phyloP scores from a whole-genome alignment of 2,113 vertebrate genomes.

The Clarias magur region DNA sequence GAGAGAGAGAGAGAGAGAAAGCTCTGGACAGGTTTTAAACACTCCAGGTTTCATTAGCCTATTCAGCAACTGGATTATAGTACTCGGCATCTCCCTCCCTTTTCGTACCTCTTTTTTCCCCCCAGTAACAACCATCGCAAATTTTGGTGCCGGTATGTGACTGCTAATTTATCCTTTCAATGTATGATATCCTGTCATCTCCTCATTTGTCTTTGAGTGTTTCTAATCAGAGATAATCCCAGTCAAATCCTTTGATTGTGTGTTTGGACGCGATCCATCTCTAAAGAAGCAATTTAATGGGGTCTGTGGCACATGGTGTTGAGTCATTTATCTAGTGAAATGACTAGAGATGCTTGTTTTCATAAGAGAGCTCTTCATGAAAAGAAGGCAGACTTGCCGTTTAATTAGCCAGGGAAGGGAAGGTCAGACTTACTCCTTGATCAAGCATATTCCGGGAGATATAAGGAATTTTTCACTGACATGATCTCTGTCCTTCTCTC shows the following conservation, averaged over 20 bases:
- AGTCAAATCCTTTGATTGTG: conserved; percentile 98
- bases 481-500: conserved; percentile 22
- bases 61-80: conserved; percentile 56
- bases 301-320: conserved; percentile 91
- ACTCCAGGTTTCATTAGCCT: conserved; percentile 62
- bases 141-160: conserved; percentile 78
- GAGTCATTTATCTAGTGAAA: conserved; percentile 89
- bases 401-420: conserved; percentile 92
- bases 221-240: conserved; percentile 97
- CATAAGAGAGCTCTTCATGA: conserved; percentile 92
- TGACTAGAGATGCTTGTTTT: conserved; percentile 91
- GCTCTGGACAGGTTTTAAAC: conserved; percentile 71
- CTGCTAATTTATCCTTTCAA: conserved; percentile 85
- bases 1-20: conserved; percentile 59
- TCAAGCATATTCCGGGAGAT: conserved; percentile 79
- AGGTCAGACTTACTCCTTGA: conserved; percentile 74
- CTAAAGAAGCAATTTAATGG: conserved; percentile 90
- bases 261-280: conserved; percentile 94
- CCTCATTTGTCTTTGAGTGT: conserved; percentile 81
- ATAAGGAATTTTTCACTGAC: conserved; percentile 51
- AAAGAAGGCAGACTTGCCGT: conserved; percentile 83
- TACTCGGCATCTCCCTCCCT: conserved; percentile 50
- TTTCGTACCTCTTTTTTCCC: conserved; percentile 46
- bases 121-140: conserved; percentile 65
- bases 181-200: conserved; percentile 86